These are phyloP conservation scores for Eupristina koningsbergeri DNA, from an alignment of 1,140 invertebrate genomes.

Conservation along the genomic window DNA sequence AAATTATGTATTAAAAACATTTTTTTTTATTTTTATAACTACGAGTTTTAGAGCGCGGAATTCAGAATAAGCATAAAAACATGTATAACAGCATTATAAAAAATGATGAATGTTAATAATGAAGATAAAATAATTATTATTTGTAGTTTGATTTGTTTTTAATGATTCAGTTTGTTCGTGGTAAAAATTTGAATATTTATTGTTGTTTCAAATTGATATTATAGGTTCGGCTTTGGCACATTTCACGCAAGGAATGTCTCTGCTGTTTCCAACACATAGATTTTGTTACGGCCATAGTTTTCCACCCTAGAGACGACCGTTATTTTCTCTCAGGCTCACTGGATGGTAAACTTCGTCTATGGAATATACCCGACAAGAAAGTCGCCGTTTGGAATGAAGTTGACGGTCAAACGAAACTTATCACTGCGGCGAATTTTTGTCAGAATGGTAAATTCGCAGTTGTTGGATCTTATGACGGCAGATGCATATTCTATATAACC, in stretches of 20 bases:
- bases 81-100: no score
- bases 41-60: no score
- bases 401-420: conserved; percentile 93
- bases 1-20: no score
- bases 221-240: conserved; percentile 90
- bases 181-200: no score
- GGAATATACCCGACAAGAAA: conserved; percentile 99
- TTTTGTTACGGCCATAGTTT: conserved; percentile 98
- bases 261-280: conserved; percentile 99
- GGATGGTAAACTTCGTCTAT: conserved; percentile 96
- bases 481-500: conserved; percentile 98
- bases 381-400: conserved; percentile 98
- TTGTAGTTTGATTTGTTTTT: neutral
- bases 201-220: neutral
- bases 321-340: conserved; percentile 96
- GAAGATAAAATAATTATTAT: no score
- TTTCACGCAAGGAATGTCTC: conserved; percentile 95
- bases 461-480: conserved; percentile 97
- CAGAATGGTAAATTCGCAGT: conserved; percentile 98
- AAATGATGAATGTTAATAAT: no score
- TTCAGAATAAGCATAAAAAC: no score
- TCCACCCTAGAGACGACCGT: conserved; percentile 95
- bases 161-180: neutral
- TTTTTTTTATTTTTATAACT: no score
- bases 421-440: conserved; percentile 98